These are phyloP conservation scores for Dromiciops gliroides DNA, from an alignment of 2,113 vertebrate genomes.

Conservation along the genomic window DNA sequence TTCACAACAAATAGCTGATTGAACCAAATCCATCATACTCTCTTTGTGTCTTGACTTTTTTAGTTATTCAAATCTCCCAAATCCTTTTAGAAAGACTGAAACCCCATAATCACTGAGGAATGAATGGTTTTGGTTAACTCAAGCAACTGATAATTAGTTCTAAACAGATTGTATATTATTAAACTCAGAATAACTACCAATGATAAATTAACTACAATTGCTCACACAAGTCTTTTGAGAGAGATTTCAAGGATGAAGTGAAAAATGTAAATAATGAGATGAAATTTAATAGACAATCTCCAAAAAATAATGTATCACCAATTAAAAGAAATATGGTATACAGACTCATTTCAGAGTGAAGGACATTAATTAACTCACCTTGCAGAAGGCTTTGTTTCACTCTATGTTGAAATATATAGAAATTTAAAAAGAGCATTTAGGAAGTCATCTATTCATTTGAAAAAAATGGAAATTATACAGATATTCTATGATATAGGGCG, in stretches of 20 bases:
- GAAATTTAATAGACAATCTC: conserved; percentile 17
- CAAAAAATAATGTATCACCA: background rate
- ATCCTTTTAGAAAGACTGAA: background rate
- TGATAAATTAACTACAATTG: conserved; percentile 33
- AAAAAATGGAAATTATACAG: background rate
- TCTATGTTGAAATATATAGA: background rate
- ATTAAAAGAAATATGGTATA: background rate
- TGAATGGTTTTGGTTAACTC: background rate
- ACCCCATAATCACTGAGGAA: conserved; percentile 2
- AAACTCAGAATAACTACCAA: background rate
- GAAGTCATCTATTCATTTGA: background rate
- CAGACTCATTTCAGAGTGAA: background rate
- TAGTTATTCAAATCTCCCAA: background rate
- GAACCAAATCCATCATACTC: background rate
- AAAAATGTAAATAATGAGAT: conserved; percentile 39
- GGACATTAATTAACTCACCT: background rate
- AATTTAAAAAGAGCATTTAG: background rate
- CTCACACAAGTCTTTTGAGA: background rate
- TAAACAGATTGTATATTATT: background rate
- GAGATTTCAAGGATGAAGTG: background rate
- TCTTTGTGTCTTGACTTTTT: background rate
- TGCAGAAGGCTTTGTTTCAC: background rate
- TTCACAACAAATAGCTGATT: background rate
- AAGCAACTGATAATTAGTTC: conserved; percentile 21
- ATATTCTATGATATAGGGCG: too few species aligned